A percentile compares a stretch with the other conserved stretches of the same genome.
These are phyloP conservation scores for Tubiluchus corallicola DNA, from an alignment of 2,888 invertebrate species.

Conservation along the genomic window DNA sequence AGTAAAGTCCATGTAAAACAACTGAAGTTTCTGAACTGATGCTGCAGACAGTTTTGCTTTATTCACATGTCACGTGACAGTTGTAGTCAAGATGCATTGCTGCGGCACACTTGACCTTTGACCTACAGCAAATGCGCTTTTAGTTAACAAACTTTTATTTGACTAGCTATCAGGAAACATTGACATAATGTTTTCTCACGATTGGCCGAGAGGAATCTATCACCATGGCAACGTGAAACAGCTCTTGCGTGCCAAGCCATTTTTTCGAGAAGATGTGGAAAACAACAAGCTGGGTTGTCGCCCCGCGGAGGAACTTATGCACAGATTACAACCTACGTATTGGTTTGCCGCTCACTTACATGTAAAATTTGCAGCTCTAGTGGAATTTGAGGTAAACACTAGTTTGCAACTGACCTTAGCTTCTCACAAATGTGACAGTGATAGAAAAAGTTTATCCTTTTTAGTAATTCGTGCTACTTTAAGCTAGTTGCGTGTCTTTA, in stretches of 20 bases:
- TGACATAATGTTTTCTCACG: conserved; percentile 84
- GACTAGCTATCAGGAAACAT: conserved; percentile 35
- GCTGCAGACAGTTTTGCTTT: no score
- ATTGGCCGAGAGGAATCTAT: conserved; percentile 83
- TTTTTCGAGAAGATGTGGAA: conserved; percentile 65
- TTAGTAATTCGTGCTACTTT: no score
- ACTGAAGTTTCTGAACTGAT: no score
- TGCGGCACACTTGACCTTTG: no score
- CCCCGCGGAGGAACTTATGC: conserved; percentile 61
- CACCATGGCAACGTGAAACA: conserved; percentile 57
- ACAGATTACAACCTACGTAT: conserved; percentile 56
- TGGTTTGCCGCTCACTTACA: conserved; percentile 98
- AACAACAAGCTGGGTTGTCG: conserved; percentile 65
- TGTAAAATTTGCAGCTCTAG: conserved; percentile 74
- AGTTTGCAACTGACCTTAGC: no score
- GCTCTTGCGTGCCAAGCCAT: conserved; percentile 56
- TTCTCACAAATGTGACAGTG: no score
- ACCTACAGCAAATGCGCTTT: no score
- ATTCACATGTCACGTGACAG: no score
- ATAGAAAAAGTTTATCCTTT: no score
- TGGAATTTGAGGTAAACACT: conserved; percentile 41
- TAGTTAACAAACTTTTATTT: conserved; percentile 8
- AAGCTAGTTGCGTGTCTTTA: no score
- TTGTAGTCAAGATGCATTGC: no score
- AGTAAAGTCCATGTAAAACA: no score